Base-by-base conservation (phyloP, 1,140 invertebrate genomes). In the Drosophila mayri region DNA sequence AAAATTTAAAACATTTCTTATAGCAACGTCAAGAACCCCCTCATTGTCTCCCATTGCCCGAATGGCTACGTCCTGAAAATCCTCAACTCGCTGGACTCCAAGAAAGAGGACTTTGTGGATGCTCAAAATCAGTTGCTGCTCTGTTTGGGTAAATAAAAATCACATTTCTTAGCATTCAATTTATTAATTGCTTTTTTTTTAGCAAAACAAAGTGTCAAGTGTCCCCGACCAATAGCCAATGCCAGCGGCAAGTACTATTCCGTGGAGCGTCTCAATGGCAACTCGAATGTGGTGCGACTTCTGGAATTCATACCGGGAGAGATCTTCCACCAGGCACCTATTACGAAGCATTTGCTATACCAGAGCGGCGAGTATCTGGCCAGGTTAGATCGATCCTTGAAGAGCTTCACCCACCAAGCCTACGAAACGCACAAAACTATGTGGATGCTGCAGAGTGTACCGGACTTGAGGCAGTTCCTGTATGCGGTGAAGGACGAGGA, bases 11-110 rank as follows among this genome's bases (percentile, higher is more conserved):
- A n/a, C 16, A 0, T n/a, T n/a, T 43, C 11, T 37, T 92, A 40
- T 37, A 93, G 92, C 57, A 93, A 94, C 59, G 93, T 94, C 54
- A 94, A 94, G 75, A 96, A 96, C 92, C 94, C 94, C 0, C 76
- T 95, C 8, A 94, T 95, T 32, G 92, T 93, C 0, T 86, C 91
- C 1, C 93, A 94, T 46, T 93, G 92, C 25, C 92, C 93, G 0
- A 79, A 95, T 76, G 96, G 96, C 0, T 98, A 97, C 81, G 95
- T 97, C 11, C 92, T 98, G 32, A 98, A 98, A 93, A 94, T 98
- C 41, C 93, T 96, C 22, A 98, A 98, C 92, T 94, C 95, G 0
- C 93, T 97, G 83, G 96, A 98, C 88, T 97, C 97, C 0, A 93
- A 95, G 79, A 95, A 96, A 37, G 86, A 93, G 1, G 79, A 92